Evolutionary conservation across 2,888 invertebrate species (phyloP).

Genomic region (Rhodophaea formosa): DNA sequence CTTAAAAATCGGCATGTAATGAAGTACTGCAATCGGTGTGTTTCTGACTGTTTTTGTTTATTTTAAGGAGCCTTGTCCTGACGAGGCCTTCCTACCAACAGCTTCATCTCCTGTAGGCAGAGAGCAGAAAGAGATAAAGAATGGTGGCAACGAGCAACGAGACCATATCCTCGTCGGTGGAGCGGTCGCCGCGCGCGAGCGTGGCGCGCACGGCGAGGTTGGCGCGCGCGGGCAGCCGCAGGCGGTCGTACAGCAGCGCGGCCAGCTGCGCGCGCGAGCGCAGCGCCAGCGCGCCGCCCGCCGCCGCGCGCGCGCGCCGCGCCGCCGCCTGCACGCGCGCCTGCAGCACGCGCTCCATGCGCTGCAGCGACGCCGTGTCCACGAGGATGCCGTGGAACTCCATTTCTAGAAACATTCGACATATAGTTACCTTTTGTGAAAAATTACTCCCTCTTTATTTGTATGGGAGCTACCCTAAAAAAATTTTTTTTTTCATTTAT

Average conservation of each 20-base stretch:
- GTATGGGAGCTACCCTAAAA: no score
- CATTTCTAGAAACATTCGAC: constrained; percentile 51
- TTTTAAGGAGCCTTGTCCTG: no score
- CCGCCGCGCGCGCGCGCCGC: constrained; percentile 55
- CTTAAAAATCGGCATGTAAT: no score
- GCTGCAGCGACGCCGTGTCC: constrained; percentile 51
- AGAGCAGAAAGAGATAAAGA: no score
- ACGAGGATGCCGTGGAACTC: constrained; percentile 60
- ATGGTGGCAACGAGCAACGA: no score
- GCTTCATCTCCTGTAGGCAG: no score
- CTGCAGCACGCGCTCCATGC: constrained; percentile 63
- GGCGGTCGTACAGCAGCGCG: constrained; percentile 66
- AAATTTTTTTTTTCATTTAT: no score
- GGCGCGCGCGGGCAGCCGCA: constrained; percentile 59
- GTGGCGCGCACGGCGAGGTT: constrained; percentile 64
- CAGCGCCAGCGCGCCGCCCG: constrained; percentile 64
- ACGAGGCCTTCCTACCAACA: no score
- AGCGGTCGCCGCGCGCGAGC: constrained; percentile 55
- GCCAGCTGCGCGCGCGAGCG: constrained; percentile 67
- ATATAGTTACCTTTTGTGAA: neutral
- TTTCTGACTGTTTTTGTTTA: no score
- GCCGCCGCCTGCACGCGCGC: constrained; percentile 57
- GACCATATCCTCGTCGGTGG: constrained; percentile 72
- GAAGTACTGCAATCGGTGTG: no score
- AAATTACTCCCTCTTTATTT: no score